A percentile compares a stretch with the other conserved stretches of the same genome.
These are phyloP conservation scores for Otus sunia DNA, from an alignment of 2,113 vertebrate species.

Conservation along the genomic window DNA sequence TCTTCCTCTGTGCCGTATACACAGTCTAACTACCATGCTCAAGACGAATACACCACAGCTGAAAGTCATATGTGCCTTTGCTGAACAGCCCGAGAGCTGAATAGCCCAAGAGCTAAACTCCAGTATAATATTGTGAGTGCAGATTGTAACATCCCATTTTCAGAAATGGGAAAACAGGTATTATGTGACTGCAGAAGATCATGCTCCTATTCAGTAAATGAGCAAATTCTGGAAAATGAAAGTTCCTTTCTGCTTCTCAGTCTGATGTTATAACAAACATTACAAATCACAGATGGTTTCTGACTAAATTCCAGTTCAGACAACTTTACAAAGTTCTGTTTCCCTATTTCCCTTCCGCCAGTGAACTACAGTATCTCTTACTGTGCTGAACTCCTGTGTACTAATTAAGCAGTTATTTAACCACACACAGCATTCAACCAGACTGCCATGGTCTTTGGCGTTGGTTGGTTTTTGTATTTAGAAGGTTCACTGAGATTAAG, in stretches of 20 bases:
- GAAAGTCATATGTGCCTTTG: not conserved
- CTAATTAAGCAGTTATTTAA: not conserved
- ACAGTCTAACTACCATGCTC: not conserved
- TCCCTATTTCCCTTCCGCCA: not conserved
- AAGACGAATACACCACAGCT: accelerated
- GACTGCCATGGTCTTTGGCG: not conserved
- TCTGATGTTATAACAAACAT: not conserved
- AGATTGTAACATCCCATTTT: not conserved
- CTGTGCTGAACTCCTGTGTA: not conserved
- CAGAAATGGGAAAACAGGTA: not conserved
- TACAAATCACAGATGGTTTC: not conserved
- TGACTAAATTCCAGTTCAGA: not conserved
- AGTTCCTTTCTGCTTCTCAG: not conserved
- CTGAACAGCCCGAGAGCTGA: not conserved
- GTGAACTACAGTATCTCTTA: not conserved
- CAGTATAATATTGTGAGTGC: not conserved
- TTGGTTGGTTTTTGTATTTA: not conserved
- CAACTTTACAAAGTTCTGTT: not conserved
- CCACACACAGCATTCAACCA: not conserved
- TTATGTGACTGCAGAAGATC: not conserved
- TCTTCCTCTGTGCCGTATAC: not conserved
- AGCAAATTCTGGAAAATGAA: not conserved
- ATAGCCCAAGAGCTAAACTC: not conserved
- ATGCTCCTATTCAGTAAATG: not conserved
- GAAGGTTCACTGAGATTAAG: not conserved